These are phyloP conservation scores for Blastobasis adustella DNA, from an alignment of 2,888 invertebrate species.

Conservation along the genomic window DNA sequence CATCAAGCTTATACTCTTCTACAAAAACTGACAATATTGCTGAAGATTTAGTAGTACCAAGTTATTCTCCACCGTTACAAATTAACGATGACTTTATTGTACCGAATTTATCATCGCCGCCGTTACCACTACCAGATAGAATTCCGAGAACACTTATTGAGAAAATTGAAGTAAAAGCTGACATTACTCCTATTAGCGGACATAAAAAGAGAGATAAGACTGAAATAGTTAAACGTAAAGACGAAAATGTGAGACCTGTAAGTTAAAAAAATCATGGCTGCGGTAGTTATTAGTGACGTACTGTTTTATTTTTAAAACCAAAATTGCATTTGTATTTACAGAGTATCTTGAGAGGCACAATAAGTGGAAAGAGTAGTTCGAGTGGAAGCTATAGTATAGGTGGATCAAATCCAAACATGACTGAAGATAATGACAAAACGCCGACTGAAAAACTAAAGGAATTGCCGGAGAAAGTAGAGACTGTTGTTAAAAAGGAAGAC, in stretches of 20 bases:
- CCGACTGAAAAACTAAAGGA: constrained; percentile 42
- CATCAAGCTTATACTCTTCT: constrained; percentile 85
- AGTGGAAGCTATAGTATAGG: constrained; percentile 70
- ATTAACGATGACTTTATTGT: constrained; percentile 67
- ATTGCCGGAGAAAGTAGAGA: constrained; percentile 34
- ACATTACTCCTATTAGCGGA: constrained; percentile 47
- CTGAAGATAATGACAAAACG: constrained; percentile 45
- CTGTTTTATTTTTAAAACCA: not conserved
- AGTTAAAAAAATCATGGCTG: constrained; percentile 10
- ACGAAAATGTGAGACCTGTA: constrained; percentile 42
- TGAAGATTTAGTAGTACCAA: constrained; percentile 78
- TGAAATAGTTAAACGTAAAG: constrained; percentile 55
- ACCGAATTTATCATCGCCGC: constrained; percentile 59
- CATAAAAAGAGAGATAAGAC: constrained; percentile 65
- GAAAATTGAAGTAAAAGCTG: constrained; percentile 59
- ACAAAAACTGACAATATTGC: constrained; percentile 81
- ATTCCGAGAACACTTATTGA: constrained; percentile 47
- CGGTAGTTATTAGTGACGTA: not conserved
- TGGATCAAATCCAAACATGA: constrained; percentile 62
- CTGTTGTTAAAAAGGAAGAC: constrained; percentile 33
- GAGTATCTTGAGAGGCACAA: constrained; percentile 41
- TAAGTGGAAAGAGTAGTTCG: constrained; percentile 68
- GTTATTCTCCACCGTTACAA: constrained; percentile 75
- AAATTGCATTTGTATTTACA: constrained; percentile 18
- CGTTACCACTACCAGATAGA: constrained; percentile 60